phyloP scores from a whole-genome alignment of 1,140 invertebrate genomes.

The Ladona fulva region DNA sequence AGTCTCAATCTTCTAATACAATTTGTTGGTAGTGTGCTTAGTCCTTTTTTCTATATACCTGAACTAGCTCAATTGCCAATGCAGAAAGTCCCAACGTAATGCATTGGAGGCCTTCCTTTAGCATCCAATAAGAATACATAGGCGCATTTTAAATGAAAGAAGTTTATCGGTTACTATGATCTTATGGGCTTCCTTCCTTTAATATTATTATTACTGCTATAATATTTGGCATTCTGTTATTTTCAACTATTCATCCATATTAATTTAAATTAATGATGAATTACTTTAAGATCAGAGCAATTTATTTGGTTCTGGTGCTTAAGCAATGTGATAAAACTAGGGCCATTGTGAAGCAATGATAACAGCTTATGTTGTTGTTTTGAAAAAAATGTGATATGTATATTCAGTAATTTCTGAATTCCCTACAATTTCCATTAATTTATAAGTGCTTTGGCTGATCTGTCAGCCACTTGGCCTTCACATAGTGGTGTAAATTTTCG shows the following conservation, averaged over 20 bases:
- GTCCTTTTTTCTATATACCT: not conserved
- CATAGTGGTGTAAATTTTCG: not conserved
- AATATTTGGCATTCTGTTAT: not conserved
- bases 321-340: conserved; percentile 10
- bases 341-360: not conserved
- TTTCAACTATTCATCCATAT: not conserved
- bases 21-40: not conserved
- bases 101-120: not conserved
- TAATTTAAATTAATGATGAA: not conserved
- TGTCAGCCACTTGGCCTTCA: conserved; percentile 3
- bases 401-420: not conserved
- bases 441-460: not conserved
- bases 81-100: not conserved
- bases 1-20: no score
- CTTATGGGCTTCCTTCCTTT: not conserved
- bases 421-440: not conserved
- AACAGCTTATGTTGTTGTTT: not conserved
- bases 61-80: not conserved
- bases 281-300: not conserved
- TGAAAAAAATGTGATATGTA: not conserved
- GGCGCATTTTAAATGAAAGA: not conserved
- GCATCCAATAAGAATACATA: not conserved
- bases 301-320: conserved; percentile 6
- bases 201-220: not conserved
- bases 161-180: not conserved